A percentile compares a stretch with the other conserved stretches of the same genome.
These are phyloP conservation scores for Eupithecia exiguata DNA, from an alignment of 2,888 invertebrate species.

Conservation along the genomic window DNA sequence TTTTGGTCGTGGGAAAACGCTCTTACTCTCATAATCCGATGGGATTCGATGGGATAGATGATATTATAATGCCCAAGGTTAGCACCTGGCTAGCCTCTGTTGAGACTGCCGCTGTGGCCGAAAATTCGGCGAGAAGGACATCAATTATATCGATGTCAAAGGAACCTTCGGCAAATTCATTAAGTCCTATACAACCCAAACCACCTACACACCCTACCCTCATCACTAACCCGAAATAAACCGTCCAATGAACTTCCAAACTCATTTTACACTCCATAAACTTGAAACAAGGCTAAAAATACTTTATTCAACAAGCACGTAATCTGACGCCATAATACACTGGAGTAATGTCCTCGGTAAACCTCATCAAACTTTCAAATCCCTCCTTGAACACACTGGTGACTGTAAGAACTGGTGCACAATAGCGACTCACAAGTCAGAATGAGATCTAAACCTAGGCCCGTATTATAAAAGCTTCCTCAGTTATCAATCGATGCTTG, in stretches of 20 bases:
- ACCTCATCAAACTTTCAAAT: conserved; percentile 31
- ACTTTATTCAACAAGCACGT: conserved; percentile 17
- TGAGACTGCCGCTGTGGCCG: no score
- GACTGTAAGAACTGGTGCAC: conserved; percentile 2
- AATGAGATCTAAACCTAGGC: no score
- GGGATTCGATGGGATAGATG: no score
- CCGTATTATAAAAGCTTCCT: no score
- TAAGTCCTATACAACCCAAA: neutral
- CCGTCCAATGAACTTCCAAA: neutral
- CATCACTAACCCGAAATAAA: conserved; percentile 1
- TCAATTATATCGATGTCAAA: neutral
- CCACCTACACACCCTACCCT: neutral
- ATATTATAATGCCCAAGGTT: no score
- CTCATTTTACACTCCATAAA: conserved; percentile 16
- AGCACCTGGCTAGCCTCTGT: no score
- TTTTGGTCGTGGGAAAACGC: no score
- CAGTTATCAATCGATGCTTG: no score
- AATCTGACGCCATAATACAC: conserved; percentile 18
- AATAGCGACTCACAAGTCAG: neutral
- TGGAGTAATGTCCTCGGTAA: conserved; percentile 17
- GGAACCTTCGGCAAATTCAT: neutral
- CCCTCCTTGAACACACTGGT: conserved; percentile 11
- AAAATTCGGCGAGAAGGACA: no score
- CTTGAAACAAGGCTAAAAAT: conserved; percentile 19
- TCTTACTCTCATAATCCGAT: no score